These are phyloP conservation scores for Cactoblastis cactorum DNA, from an alignment of 2,888 invertebrate species.

Conservation along the genomic window DNA sequence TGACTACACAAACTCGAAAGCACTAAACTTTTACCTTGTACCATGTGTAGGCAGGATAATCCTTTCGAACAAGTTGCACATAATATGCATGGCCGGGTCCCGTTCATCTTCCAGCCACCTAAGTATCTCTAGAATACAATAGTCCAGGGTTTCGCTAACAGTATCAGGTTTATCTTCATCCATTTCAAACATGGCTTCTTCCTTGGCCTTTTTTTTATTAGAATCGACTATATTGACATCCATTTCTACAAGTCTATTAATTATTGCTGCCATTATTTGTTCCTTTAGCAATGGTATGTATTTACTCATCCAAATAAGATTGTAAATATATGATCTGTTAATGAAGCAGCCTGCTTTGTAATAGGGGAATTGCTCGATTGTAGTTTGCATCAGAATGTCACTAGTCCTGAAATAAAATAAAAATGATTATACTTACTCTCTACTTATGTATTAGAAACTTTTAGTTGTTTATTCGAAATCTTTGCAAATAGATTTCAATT, in stretches of 20 bases:
- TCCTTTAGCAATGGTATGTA: conserved; percentile 86
- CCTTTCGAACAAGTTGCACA: conserved; percentile 87
- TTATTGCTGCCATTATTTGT: conserved; percentile 85
- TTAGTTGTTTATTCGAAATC: too few species aligned
- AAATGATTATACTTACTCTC: not conserved
- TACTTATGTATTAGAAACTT: too few species aligned
- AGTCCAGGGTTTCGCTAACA: conserved; percentile 81
- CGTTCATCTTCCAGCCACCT: conserved; percentile 83
- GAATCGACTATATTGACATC: conserved; percentile 83
- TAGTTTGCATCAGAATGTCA: conserved; percentile 82
- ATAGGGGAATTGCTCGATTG: conserved; percentile 87
- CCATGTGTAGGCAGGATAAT: conserved; percentile 91
- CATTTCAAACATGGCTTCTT: conserved; percentile 69
- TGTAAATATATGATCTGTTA: conserved; percentile 88
- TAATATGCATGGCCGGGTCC: conserved; percentile 78
- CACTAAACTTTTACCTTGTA: conserved; percentile 60
- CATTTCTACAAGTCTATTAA: conserved; percentile 86
- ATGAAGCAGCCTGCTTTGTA: conserved; percentile 82
- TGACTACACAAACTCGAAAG: not conserved
- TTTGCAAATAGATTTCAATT: too few species aligned
- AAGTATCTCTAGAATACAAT: conserved; percentile 86
- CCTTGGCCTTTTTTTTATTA: not conserved
- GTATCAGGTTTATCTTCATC: conserved; percentile 75
- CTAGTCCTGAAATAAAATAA: conserved; percentile 80
- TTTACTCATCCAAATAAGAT: conserved; percentile 86